Base-by-base conservation (phyloP, 2,888 invertebrate species). In the Incurvaria masculella region DNA sequence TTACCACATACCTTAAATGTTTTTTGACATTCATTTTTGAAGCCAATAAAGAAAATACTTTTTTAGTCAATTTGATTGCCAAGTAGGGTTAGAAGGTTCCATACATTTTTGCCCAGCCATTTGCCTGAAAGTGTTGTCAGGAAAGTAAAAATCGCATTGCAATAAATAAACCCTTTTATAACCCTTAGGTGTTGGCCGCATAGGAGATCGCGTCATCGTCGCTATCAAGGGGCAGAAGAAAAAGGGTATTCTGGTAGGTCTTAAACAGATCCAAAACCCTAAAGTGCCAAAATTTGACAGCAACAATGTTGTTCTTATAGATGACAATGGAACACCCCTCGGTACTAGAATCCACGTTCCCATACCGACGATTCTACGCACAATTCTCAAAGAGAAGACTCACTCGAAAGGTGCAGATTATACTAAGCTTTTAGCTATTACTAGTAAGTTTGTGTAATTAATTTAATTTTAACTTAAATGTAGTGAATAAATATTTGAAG, bases 281-380 rank as follows among this genome's bases (percentile, higher is more conserved):
- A 88, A 89, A 67, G 81, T 94, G 33, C 97, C 97, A 0, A 89
- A 89, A 64, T 95, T 92, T 67, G 97, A 98, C 67, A 91, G 89
- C 61, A 98, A 98, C 66, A 99, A 99, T 72, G 74, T 98, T 47
- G 98, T 99, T 1, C 76, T 99, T 1, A 89, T 99, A 40, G 97
- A 98, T 62, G 96, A 98, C 61, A 91, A 84, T 61, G 98, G 97
- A 17, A 88, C 91, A 14, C 99, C 99, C 0, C 70, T 97, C 3
- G 99, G 99, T 17, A 99, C 94, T 2, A 82, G 98, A 57, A 94
- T 99, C 57, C 89, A 92, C 59, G 95, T 93, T 2, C 99, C 99
- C 0, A 89, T 99, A 52, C 99, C 99, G 1, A 91, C 94, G 2
- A 81, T 91, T 51, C 75, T 97, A 44, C 80, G 97, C 47, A 91